Conservation (phyloP, 2,888 invertebrate genomes). For the Morpho deidamia region DNA sequence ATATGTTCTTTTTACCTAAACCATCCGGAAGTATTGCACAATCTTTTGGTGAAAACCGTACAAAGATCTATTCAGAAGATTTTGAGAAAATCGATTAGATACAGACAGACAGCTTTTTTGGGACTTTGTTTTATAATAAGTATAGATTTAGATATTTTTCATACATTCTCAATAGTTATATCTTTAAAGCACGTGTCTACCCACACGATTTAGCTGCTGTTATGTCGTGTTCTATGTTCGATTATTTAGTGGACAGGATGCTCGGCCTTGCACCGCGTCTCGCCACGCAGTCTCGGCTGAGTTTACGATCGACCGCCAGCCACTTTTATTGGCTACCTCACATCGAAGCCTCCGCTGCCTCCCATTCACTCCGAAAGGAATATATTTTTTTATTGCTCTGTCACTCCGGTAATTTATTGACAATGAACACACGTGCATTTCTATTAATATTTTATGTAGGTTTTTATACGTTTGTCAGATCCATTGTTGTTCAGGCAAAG, state of each 20-base stretch:
- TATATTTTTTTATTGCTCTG: constrained; percentile 76
- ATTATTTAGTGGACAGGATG: constrained; percentile 36
- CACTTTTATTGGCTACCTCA: constrained; percentile 77
- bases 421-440: constrained; percentile 78
- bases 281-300: constrained; percentile 76
- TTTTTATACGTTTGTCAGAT: constrained; percentile 57
- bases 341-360: constrained; percentile 71
- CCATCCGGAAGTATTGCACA: no score
- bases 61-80: no score
- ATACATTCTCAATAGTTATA: background rate
- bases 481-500: constrained; percentile 55
- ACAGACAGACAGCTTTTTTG: no score
- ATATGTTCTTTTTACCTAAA: no score
- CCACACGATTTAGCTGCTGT: background rate
- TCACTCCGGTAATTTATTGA: constrained; percentile 77
- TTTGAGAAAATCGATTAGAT: no score
- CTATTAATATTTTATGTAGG: constrained; percentile 77
- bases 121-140: no score
- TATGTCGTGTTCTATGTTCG: constrained; percentile 7
- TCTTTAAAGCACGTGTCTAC: no score
- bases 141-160: no score
- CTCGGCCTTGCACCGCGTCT: constrained; percentile 47
- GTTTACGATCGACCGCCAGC: constrained; percentile 70
- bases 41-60: no score
- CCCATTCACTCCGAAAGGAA: constrained; percentile 75